A percentile compares a stretch with the other conserved stretches of the same genome.
Evolutionary conservation across 2,888 invertebrate species (phyloP).

Genomic region (Drosophila formosana): DNA sequence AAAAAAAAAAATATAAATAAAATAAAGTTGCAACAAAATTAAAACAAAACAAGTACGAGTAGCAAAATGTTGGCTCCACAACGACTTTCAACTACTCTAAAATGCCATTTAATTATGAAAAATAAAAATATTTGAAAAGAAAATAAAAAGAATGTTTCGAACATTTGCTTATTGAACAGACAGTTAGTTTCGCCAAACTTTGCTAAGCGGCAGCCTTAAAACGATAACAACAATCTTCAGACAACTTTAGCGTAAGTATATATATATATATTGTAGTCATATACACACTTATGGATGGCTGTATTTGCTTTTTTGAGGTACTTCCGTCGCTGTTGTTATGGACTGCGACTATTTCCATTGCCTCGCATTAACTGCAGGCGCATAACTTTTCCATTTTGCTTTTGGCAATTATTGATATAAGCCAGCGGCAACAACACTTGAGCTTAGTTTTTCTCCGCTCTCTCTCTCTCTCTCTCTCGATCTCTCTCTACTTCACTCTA

Average conservation of each 20-base stretch:
- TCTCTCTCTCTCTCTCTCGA: neutral
- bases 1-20: slow-evolving; percentile 20
- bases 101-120: neutral
- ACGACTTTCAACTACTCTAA: slow-evolving; percentile 39
- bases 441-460: slow-evolving; percentile 61
- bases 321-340: slow-evolving; percentile 61
- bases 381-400: slow-evolving; percentile 82
- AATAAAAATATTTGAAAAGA: neutral
- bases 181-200: neutral
- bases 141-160: neutral
- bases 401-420: slow-evolving; percentile 82
- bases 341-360: slow-evolving; percentile 73
- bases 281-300: neutral
- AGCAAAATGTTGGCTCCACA: slow-evolving; percentile 7
- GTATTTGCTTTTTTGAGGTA: slow-evolving; percentile 18
- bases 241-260: neutral
- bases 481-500: neutral
- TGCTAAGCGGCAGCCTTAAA: neutral
- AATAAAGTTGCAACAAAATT: slow-evolving; percentile 40
- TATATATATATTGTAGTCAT: neutral
- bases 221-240: slow-evolving; percentile 5
- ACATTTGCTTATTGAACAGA: neutral
- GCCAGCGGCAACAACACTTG: slow-evolving; percentile 72
- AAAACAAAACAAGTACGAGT: slow-evolving; percentile 45
- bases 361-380: slow-evolving; percentile 80